Conservation (phyloP, 2,888 invertebrate genomes). For the Aphodius sticticus region DNA sequence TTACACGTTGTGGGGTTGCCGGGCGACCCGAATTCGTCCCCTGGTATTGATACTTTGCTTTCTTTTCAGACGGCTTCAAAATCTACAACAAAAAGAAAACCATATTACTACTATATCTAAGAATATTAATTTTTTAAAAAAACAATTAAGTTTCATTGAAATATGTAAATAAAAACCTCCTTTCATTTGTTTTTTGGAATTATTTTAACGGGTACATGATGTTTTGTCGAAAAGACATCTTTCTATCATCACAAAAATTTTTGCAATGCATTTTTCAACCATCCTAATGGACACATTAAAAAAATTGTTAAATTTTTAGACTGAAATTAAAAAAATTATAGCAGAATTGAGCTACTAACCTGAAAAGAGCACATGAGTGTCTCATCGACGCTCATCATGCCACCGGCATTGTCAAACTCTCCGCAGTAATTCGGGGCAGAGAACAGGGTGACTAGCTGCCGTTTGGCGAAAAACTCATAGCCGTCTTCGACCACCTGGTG, state of each 20-base stretch:
- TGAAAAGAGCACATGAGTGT: slow-evolving; percentile 99
- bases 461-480: slow-evolving; percentile 98
- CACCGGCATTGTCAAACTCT: slow-evolving; percentile 99
- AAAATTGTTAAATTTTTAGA: too few relatives aligned
- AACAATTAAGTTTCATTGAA: background rate
- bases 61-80: slow-evolving; percentile 98
- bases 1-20: slow-evolving; percentile 84
- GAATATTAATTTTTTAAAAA: background rate
- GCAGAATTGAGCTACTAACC: slow-evolving; percentile 63
- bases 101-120: background rate
- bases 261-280: too few relatives aligned
- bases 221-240: background rate
- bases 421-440: slow-evolving; percentile 99
- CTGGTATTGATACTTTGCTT: slow-evolving; percentile 98
- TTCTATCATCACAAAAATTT: too few relatives aligned
- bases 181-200: slow-evolving; percentile 1
- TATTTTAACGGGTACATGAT: background rate
- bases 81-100: slow-evolving; percentile 70
- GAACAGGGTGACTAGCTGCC: slow-evolving; percentile 96
- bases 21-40: slow-evolving; percentile 88
- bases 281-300: background rate
- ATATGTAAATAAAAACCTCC: background rate
- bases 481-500: slow-evolving; percentile 99
- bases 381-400: slow-evolving; percentile 99
- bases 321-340: background rate